Base-by-base conservation (phyloP, 2,888 invertebrate genomes). In the Agapostemon virescens region DNA sequence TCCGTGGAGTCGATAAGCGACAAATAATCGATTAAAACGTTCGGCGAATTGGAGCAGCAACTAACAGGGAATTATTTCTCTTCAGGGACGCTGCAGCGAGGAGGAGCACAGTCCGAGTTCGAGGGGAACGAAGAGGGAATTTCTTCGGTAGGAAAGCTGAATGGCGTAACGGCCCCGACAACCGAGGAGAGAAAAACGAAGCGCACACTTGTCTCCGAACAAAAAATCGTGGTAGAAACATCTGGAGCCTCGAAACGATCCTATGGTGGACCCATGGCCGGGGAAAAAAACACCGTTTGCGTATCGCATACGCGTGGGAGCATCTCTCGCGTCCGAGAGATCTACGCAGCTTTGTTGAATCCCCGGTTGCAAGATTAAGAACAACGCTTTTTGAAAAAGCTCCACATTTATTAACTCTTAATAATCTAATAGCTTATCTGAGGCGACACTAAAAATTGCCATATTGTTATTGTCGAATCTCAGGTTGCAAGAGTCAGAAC, bases 201-300 rank as follows among this genome's bases (percentile, higher is more conserved):
- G 64, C 81, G 61, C 82, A 81, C 83, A 87, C 85, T 85, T 82
- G 85, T 82, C 58, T 49, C 33, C 0, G 36, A 64, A 69, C 67
- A 78, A 88, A 88, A 88, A 86, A 83, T 20, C 42, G 69, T 17
- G n/a, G 75, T 64, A 52, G 69, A 76, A 86, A 81, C 88, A 88
- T 89, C 87, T 88, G 87, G 85, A 79, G 76, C 67, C 76, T 82
- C 45, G 70, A 71, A 75, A 77, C 75, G 75, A 73, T 26, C 73
- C 68, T 63, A 40, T 68, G 64, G 71, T 77, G 70, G 26, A 9
- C 49, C 17, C 33, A n/a, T 71, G 71, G 61, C n/a, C n/a, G n/a
- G n/a, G n/a, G 88, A 87, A 88, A 88, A 88, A 88, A 87, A 88
- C 87, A 87, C 79, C 84, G 83, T 87, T 86, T 84, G 83, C 81